phyloP scores from a whole-genome alignment of 1,140 invertebrate genomes.

The Marisa cornuarietis region DNA sequence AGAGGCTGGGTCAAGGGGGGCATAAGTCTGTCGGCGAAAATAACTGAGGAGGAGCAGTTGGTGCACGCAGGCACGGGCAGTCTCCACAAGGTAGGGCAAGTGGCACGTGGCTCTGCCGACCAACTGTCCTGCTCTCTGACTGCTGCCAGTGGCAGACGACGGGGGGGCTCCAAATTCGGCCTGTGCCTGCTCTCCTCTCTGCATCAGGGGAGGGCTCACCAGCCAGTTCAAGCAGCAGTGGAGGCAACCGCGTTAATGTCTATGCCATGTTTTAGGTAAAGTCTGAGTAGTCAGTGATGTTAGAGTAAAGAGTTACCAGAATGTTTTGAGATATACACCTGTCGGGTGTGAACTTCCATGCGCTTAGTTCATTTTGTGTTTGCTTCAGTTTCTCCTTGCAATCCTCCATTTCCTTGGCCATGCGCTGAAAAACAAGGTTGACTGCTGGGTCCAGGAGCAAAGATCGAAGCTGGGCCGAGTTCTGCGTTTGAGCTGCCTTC shows the following conservation, averaged over 20 bases:
- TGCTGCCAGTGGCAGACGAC: no score
- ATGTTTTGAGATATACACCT: constrained; percentile 72
- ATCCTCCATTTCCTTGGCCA: constrained; percentile 89
- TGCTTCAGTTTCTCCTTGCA: constrained; percentile 93
- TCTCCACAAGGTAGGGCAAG: background rate
- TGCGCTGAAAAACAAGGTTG: constrained; percentile 90
- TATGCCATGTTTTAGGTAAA: constrained; percentile 17
- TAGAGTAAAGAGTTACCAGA: constrained; percentile 28
- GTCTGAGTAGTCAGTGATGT: constrained; percentile 22
- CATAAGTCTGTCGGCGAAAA: constrained; percentile 14
- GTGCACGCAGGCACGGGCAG: constrained; percentile 11
- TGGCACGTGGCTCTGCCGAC: constrained; percentile 1
- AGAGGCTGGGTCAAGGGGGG: constrained; percentile 3
- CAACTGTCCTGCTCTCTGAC: constrained; percentile 13
- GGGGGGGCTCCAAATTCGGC: no score
- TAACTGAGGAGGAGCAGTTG: constrained; percentile 12
- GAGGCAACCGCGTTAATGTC: constrained; percentile 4
- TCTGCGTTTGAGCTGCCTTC: constrained; percentile 75
- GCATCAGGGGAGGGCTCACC: background rate
- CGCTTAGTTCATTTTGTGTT: constrained; percentile 96
- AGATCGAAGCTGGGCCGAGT: constrained; percentile 79
- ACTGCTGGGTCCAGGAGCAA: constrained; percentile 94
- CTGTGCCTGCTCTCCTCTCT: no score
- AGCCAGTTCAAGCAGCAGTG: constrained; percentile 18
- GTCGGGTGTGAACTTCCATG: constrained; percentile 99